Base-by-base conservation (phyloP, 1,140 invertebrate species). In the Danaus melanippus region DNA sequence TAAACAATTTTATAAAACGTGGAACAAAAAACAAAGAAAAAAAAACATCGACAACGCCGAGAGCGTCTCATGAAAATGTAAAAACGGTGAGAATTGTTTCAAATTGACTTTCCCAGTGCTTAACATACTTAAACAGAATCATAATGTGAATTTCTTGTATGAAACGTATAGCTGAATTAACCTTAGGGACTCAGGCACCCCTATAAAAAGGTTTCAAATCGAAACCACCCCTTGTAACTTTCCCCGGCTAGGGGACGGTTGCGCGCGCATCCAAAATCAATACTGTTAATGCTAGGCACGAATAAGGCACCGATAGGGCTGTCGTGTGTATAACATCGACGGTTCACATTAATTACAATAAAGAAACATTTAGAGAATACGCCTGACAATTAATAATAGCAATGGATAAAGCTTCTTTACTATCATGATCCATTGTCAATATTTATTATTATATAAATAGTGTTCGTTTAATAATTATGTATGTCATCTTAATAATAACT, bases 181-280 rank as follows among this genome's bases (percentile, higher is more conserved):
- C 78, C 77, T 84, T 69, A 77, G 73, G 71, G 78, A 80, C 76
- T 75, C 69, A 66, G 63, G 60, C 68, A 64, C 67, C 75, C 71
- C 73, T 73, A 74, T 79, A 82, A 79, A 80, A 80, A 78, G 74
- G 77, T 82, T 32, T 82, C 76, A 74, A 80, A 82, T 82, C 76
- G 72, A 76, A 76, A 79, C 70, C 73, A 60, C 67, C 76, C 75
- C 79, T 71, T 76, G 68, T 74, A 69, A 74, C 67, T 73, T 71
- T 63, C 53, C 53, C 69, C 58, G 54, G 44, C 56, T 52, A 50
- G 64, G 69, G 73, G 65, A 51, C 60, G 49, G 65, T 62, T 83
- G 79, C 80, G 82, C 82, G 82, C 82, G 82, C 82, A 82, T 50
- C 74, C 69, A 83, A 85, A 85, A 85, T 83, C 82, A 80, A 85